A percentile compares a stretch with the other conserved stretches of the same genome.
Conservation (phyloP, 2,888 invertebrate genomes). For the Microctonus brassicae region DNA sequence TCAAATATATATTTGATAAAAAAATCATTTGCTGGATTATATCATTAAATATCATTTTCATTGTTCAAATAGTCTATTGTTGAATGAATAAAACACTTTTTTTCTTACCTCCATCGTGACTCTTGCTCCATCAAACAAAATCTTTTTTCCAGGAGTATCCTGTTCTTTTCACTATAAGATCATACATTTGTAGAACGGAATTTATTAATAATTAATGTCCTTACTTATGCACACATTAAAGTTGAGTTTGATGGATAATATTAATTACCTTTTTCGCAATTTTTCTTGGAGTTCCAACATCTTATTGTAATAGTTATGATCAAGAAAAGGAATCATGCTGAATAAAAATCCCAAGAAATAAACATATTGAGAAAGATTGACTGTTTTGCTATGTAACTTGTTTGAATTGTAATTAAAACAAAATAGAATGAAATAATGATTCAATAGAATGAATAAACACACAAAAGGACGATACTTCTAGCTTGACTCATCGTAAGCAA, state of each 20-base stretch:
- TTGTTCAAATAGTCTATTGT: slow-evolving; percentile 25
- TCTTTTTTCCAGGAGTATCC: slow-evolving; percentile 61
- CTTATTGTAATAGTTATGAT: slow-evolving; percentile 58
- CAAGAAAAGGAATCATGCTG: slow-evolving; percentile 54
- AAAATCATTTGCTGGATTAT: no score
- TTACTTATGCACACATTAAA: background rate
- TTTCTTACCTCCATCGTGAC: slow-evolving; percentile 59
- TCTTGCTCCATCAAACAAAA: slow-evolving; percentile 61
- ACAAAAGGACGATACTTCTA: slow-evolving; percentile 44
- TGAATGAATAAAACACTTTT: background rate
- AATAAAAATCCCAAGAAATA: slow-evolving; percentile 8
- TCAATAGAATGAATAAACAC: background rate
- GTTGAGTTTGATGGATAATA: background rate
- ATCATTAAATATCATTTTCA: background rate
- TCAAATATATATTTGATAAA: no score
- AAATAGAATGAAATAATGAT: background rate
- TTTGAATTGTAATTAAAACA: background rate
- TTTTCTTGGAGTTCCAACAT: slow-evolving; percentile 65
- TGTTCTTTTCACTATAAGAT: slow-evolving; percentile 61
- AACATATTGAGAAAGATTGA: slow-evolving; percentile 21
- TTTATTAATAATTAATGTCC: background rate
- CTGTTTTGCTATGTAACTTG: background rate
- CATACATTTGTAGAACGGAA: slow-evolving; percentile 18
- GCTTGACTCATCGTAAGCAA: slow-evolving; percentile 50
- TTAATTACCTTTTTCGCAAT: slow-evolving; percentile 59